Evolutionary conservation across 2,797 vertebrate species (phyloP).

Genomic region (Myotis planiceps): DNA sequence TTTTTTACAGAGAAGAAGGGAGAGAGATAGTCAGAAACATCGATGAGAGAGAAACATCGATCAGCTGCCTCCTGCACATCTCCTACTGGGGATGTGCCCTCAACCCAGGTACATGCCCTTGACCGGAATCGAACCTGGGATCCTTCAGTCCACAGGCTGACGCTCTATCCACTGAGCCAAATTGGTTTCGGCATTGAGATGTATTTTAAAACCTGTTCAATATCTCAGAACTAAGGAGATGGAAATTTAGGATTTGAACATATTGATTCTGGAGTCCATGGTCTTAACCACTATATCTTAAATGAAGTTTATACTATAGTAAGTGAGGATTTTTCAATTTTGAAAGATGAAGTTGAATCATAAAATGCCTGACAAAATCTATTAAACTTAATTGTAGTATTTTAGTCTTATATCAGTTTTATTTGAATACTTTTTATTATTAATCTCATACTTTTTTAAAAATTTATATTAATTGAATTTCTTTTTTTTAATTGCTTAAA

Average conservation of each 20-base stretch:
- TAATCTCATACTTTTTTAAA: not conserved
- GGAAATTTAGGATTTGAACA: not conserved
- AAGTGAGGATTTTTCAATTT: not conserved
- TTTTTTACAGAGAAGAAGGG: no score
- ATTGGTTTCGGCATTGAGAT: no score
- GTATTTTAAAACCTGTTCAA: not conserved
- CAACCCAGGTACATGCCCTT: no score
- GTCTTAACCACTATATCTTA: not conserved
- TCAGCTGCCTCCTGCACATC: no score
- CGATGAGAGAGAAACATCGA: no score
- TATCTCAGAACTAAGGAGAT: not conserved
- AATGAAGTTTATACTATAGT: not conserved
- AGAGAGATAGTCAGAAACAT: no score
- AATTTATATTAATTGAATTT: no score
- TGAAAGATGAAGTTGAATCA: not conserved
- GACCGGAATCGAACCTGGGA: no score
- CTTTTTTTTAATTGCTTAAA: no score
- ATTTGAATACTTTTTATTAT: not conserved
- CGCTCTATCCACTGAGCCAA: no score
- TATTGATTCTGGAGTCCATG: accelerated
- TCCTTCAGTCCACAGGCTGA: no score
- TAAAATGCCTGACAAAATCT: not conserved
- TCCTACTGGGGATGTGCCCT: no score
- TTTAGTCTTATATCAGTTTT: not conserved
- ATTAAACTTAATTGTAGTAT: not conserved